These are phyloP conservation scores for Anguilla pacifica DNA, from an alignment of 2,797 vertebrate species.

Conservation along the genomic window DNA sequence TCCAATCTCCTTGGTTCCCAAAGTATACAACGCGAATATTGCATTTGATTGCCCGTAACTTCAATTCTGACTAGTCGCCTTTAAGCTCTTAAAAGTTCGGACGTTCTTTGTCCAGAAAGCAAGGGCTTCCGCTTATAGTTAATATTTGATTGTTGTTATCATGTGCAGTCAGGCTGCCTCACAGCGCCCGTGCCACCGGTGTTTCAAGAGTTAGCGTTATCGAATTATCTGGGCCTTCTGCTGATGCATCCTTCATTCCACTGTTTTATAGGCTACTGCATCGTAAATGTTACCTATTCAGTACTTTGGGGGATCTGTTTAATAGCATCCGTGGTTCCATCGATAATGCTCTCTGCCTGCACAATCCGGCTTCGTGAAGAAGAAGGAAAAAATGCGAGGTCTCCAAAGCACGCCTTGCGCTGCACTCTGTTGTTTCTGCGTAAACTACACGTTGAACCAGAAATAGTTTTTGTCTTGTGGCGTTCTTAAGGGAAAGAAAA, in stretches of 20 bases:
- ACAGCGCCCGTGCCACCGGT: not conserved
- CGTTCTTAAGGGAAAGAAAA: not conserved
- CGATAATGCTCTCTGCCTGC: not conserved
- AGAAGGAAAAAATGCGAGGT: not conserved
- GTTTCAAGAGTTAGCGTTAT: not conserved
- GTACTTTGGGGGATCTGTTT: not conserved
- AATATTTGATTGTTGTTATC: conserved; percentile 2
- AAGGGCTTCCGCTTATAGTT: not conserved
- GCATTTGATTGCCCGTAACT: not conserved
- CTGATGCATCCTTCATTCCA: not conserved
- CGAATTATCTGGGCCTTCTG: not conserved
- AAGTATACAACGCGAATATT: not conserved
- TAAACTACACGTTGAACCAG: not conserved
- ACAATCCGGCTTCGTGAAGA: not conserved
- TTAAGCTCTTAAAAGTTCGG: not conserved
- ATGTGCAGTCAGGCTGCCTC: not conserved
- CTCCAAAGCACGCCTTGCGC: not conserved
- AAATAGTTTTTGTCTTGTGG: not conserved
- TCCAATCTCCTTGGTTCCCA: not conserved
- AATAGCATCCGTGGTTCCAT: not conserved
- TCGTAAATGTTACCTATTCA: not conserved
- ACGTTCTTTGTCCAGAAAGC: not conserved
- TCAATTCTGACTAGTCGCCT: not conserved
- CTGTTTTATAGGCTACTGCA: not conserved
- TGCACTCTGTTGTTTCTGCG: not conserved